Base-by-base conservation (phyloP, 1,140 invertebrate species). In the Drosophila pandora region DNA sequence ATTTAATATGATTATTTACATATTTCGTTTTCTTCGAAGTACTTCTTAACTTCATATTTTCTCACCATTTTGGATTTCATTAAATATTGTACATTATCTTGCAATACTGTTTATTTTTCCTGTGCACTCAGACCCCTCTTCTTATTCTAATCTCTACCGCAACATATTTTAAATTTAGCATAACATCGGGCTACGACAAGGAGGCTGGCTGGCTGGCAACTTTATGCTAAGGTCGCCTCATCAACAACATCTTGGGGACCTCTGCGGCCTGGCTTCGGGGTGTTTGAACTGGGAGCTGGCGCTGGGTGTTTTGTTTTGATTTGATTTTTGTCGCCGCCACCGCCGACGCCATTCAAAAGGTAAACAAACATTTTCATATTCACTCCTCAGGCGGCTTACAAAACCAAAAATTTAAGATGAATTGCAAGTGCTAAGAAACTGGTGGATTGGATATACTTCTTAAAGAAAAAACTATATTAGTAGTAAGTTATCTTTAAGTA, bases 101-200 rank as follows among this genome's bases (percentile, higher is more conserved):
- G 7, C 4, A 43, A 5, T 43, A 21, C 6, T 43, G 13, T 43
- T 49, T 23, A 50, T 21, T 43, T 43, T 30, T 22, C 12, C 34
- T n/a, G 47, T 67, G 63, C 59, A 52, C 2, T 5, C 21, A 32
- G 32, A 30, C 73, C 56, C 73, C 49, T 76, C 12, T 41, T 63
- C 61, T 59, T 79, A 79, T 79, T 83, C 79, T 83, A 83, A 83
- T 83, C 79, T 83, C 75, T 56, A 73, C 76, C 75, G 75, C 79
- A 79, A 79, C 79, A 83, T 83, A 72, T 72, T 83, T 83, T 83
- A 83, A 83, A 83, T 83, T 83, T 83, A 83, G 79, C 79, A 83
- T 83, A 83, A 83, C 79, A 78, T 47, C 25, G 41, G 23, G 53
- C 30, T 41, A 37, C 21, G 21, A 56, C 56, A 34, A 68, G 64